phyloP scores from a whole-genome alignment of 2,888 invertebrate genomes.

The Lottia scabra region DNA sequence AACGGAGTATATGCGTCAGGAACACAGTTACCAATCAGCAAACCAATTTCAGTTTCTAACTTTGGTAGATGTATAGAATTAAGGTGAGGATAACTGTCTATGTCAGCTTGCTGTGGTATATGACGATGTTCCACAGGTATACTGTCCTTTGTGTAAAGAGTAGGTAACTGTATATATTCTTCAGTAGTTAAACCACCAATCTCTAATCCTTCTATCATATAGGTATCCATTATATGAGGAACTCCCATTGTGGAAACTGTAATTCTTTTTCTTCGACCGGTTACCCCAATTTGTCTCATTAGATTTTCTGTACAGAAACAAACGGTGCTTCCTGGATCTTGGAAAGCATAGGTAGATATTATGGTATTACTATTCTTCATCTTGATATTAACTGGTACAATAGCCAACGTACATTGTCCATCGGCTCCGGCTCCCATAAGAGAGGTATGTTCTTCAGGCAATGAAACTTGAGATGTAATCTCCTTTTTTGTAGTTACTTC shows the following conservation, averaged over 20 bases:
- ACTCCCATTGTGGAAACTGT: conserved; percentile 16
- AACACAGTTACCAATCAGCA: conserved; percentile 17
- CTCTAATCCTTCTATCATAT: conserved; percentile 1
- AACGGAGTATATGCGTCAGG: conserved; percentile 20
- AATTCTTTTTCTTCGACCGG: conserved; percentile 8
- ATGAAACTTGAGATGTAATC: too few species aligned
- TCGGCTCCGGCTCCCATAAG: not conserved
- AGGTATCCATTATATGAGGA: conserved; percentile 1
- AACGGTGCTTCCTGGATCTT: conserved; percentile 16
- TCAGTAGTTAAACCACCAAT: not conserved
- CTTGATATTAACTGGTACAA: conserved; percentile 17
- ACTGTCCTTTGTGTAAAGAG: conserved; percentile 9
- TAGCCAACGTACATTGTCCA: conserved; percentile 12
- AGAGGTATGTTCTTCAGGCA: not conserved
- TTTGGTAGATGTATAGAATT: conserved; percentile 2
- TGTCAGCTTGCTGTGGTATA: conserved; percentile 16
- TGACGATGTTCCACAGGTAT: conserved; percentile 14
- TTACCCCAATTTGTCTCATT: not conserved
- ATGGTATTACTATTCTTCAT: not conserved
- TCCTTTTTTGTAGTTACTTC: not conserved
- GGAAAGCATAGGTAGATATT: conserved; percentile 17
- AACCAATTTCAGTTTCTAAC: conserved; percentile 11
- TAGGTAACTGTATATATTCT: conserved; percentile 1
- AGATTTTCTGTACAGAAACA: conserved; percentile 14
- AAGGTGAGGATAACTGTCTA: conserved; percentile 16